Conservation (phyloP, 2,888 invertebrate genomes). For the Xylophagus ater region DNA sequence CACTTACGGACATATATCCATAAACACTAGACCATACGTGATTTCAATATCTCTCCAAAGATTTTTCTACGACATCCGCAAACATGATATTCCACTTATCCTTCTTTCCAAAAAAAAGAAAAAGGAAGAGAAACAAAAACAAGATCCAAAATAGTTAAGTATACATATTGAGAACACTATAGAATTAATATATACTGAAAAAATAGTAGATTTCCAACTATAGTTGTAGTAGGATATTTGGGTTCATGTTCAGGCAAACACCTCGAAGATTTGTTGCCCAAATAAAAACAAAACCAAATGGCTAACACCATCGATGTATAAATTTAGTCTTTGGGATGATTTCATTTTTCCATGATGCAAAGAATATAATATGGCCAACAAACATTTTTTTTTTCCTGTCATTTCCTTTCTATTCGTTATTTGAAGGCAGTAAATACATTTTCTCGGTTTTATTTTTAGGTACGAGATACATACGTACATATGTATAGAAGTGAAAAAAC, state of each 20-base stretch:
- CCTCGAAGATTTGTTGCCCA: constrained; percentile 15
- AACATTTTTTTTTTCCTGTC: neutral
- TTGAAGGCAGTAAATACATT: constrained; percentile 12
- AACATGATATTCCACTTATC: constrained; percentile 13
- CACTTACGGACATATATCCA: constrained; percentile 9
- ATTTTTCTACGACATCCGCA: constrained; percentile 11
- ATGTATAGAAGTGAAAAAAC: too few relatives aligned
- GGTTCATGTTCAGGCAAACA: constrained; percentile 15
- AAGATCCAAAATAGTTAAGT: too few relatives aligned
- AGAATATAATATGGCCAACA: neutral
- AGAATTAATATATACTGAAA: too few relatives aligned
- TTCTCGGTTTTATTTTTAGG: constrained; percentile 12
- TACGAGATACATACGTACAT: too few relatives aligned
- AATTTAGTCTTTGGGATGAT: neutral
- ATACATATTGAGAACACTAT: too few relatives aligned
- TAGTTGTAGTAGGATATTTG: constrained; percentile 9
- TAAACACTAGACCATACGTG: constrained; percentile 13
- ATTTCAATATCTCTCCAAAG: constrained; percentile 13
- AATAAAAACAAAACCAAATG: constrained; percentile 8
- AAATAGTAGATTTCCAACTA: too few relatives aligned
- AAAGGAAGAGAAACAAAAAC: too few relatives aligned
- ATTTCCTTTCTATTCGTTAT: neutral
- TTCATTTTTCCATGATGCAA: neutral
- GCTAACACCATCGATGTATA: neutral
- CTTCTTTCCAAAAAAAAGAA: too few relatives aligned